Percentiles rank a stretch among this genome's conserved stretches.
Evolutionary conservation across 2,888 invertebrate species (phyloP).

Genomic region (Thera obeliscata): DNA sequence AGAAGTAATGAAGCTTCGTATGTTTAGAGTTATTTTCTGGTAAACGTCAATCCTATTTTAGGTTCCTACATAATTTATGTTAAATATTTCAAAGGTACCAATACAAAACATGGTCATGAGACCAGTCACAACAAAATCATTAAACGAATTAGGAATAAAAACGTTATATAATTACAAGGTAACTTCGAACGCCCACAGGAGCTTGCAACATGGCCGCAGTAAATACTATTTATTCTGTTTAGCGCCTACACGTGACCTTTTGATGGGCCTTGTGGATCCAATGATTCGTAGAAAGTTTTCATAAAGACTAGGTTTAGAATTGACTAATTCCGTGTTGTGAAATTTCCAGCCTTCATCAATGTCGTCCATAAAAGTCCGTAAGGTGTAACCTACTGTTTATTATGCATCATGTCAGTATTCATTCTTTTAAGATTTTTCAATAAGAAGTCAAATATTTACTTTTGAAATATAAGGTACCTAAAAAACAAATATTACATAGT

Average conservation of each 20-base stretch:
- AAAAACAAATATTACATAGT: not conserved
- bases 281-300: conserved; percentile 20
- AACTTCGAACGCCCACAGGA: conserved; percentile 38
- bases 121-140: conserved; percentile 15
- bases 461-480: too few species aligned
- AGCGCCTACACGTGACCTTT: conserved; percentile 36
- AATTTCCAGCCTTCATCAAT: not conserved
- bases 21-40: not conserved
- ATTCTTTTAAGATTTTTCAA: too few species aligned
- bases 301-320: not conserved
- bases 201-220: conserved; percentile 37
- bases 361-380: too few species aligned
- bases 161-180: conserved; percentile 40
- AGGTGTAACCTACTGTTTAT: too few species aligned
- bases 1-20: not conserved
- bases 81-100: not conserved
- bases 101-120: conserved; percentile 13
- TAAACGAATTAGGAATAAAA: conserved; percentile 42
- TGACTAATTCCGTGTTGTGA: not conserved
- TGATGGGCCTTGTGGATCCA: conserved; percentile 31
- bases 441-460: too few species aligned
- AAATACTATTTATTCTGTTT: conserved; percentile 23
- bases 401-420: too few species aligned
- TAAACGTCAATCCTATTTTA: too few species aligned
- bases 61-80: too few species aligned